Percentiles rank a stretch among this genome's conserved stretches.
Evolutionary conservation across 2,113 vertebrate species (phyloP).

Genomic region (Chloropsis cyanopogon): DNA sequence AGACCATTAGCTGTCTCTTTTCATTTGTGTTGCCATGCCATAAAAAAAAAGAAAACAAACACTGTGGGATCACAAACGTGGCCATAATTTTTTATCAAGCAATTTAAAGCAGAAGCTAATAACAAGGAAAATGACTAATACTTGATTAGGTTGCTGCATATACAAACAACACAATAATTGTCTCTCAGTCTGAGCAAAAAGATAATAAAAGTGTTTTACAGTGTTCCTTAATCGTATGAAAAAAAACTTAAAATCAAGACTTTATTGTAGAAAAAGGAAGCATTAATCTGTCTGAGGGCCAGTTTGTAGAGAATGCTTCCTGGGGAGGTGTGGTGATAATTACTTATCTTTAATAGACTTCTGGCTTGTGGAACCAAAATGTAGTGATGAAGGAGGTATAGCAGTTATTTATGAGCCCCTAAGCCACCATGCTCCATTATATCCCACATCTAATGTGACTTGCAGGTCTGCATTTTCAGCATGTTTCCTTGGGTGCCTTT

Average conservation of each 20-base stretch:
- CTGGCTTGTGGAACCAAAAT: not conserved
- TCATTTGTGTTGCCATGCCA: conserved; percentile 27
- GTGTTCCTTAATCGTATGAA: conserved; percentile 53
- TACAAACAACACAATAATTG: conserved; percentile 68
- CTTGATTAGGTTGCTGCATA: conserved; percentile 61
- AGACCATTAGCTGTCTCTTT: conserved; percentile 52
- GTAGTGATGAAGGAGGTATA: not conserved
- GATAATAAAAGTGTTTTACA: conserved; percentile 70
- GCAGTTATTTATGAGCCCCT: conserved; percentile 1
- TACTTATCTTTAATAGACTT: conserved; percentile 47
- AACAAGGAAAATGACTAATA: conserved; percentile 67
- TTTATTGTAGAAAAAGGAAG: conserved; percentile 61
- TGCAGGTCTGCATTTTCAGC: not conserved
- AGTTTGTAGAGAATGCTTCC: conserved; percentile 50
- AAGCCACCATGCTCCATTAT: not conserved
- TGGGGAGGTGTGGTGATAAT: conserved; percentile 18
- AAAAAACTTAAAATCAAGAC: conserved; percentile 68
- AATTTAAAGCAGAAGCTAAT: conserved; percentile 66
- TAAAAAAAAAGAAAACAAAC: conserved; percentile 53
- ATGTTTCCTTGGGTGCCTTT: not conserved
- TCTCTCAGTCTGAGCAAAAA: conserved; percentile 59
- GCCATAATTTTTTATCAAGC: conserved; percentile 55
- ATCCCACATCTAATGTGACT: not conserved
- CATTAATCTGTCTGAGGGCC: conserved; percentile 55
- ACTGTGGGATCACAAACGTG: conserved; percentile 32